Base-by-base conservation (phyloP, 2,888 invertebrate species). In the Dioctria linearis region DNA sequence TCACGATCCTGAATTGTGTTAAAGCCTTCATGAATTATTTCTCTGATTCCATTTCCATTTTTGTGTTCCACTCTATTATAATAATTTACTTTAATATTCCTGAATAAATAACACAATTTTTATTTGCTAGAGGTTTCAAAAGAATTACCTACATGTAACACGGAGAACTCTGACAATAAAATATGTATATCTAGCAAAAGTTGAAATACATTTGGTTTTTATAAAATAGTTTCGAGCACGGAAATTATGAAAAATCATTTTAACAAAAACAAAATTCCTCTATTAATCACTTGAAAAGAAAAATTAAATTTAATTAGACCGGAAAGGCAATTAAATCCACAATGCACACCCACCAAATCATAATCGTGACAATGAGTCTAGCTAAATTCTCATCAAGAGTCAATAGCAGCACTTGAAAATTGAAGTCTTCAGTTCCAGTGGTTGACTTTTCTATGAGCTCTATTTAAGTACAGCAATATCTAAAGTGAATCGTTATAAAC, bases 391-490 rank as follows among this genome's bases (percentile, higher is more conserved):
- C 69, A 69, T 69, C 69, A 51, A 69, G 49, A 69, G 49, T 69
- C 69, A 69, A 69, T 69, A 69, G 69, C 49, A 51, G 49, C 54
- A 49, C 67, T 67, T 69, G 37, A 54, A 25, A 69, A 6, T 37
- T 39, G 51, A 25, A 54, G 11, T 54, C 54, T 54, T 8, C 11
- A 8, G 54, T n/a, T 11, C 54, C 54, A 54, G n/a, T 25, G 25
- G 25, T 25, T 25, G 25, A 25, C 8, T 54, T 8, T 4, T 8
- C n/a, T 54, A n/a, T n/a, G 25, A 54, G 54, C 11, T 11, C 54
- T 54, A 54, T 54, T 11, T 46, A 46, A 5, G 25, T 49, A 49
- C 46, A 3, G 46, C 69, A 69, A 69, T 54, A 69, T 39, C 43
- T n/a, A 13, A 42, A 67, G n/a, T 8, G 49, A 51, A 49, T 11